Base-by-base conservation (phyloP, 2,113 vertebrate species). In the Percopsis transmontana region DNA sequence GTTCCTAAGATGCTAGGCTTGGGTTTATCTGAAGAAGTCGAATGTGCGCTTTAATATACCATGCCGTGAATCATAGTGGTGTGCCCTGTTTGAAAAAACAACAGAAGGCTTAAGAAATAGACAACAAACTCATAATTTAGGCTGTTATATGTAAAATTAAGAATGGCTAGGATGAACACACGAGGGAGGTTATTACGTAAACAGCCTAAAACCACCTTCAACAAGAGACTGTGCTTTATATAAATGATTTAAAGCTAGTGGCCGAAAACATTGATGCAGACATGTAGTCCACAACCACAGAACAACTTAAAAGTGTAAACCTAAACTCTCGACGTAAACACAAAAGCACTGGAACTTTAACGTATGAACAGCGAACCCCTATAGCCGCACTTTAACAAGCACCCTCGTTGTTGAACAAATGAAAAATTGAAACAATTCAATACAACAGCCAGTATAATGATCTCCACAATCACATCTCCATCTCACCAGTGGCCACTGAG, bases 231-330 rank as follows among this genome's bases (percentile, higher is more conserved):
- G 76, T 69, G 71, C 77, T 88, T 79, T 66, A 73, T 77, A 76
- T 91, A 80, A 89, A 91, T 90, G 85, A 90, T 91, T 92, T 72
- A 89, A 86, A 86, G 74, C 41, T 42, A 42, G 58, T 63, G 68
- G 68, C 55, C 73, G 76, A 76, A 74, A 50, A 71, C 64, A 80
- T 62, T 76, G 27, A 33, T 1, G 27, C 27, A 4, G 72, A 68
- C 68, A 67, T 45, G 54, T 9, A 55, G 45, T 14, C 52, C 8
- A 13, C 33, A 71, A 60, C 48, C 61, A 44, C 20, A 20, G 5
- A 23, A 20, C 27, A 53, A 24, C 14, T 58, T 13, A 64, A 59
- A 5, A 39, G 9, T 1, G 50, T 19, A 56, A 51, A 33, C 16
- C 21, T 20, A 15, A 45, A 50, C 10, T 6, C 48, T 5, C 48